Conservation (phyloP, 2,113 vertebrate genomes). For the Pseudopipra pipra region DNA sequence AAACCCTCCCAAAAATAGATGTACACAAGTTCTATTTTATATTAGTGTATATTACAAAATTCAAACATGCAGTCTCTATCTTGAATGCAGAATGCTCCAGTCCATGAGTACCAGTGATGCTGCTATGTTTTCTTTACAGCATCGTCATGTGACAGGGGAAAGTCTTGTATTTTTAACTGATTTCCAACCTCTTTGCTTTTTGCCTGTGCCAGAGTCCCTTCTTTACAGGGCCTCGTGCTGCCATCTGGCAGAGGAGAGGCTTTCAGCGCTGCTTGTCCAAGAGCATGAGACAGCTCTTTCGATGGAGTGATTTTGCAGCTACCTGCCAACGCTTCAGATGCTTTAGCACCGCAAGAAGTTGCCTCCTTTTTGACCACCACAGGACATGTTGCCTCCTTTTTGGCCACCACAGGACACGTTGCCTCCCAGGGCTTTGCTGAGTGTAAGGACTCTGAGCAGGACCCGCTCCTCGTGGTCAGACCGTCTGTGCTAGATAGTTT, state of each 20-base stretch:
- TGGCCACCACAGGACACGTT: background rate
- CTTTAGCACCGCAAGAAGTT: slow-evolving; percentile 1
- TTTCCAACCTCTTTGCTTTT: slow-evolving; percentile 51
- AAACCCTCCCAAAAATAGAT: slow-evolving; percentile 73
- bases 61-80: slow-evolving; percentile 69
- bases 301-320: slow-evolving; percentile 23
- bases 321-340: background rate
- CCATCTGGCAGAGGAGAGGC: slow-evolving; percentile 52
- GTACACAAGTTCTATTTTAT: slow-evolving; percentile 71
- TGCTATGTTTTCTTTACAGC: slow-evolving; percentile 84
- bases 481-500: background rate
- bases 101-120: slow-evolving; percentile 30
- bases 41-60: slow-evolving; percentile 73
- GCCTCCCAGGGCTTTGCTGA: slow-evolving; percentile 5
- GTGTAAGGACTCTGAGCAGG: background rate
- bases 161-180: slow-evolving; percentile 67
- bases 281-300: slow-evolving; percentile 16
- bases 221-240: slow-evolving; percentile 37
- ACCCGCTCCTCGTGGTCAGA: background rate
- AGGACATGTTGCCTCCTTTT: background rate
- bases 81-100: slow-evolving; percentile 37
- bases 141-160: slow-evolving; percentile 73
- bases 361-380: slow-evolving; percentile 7
- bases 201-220: background rate
- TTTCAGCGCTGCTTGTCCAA: slow-evolving; percentile 41